phyloP scores from a whole-genome alignment of 2,113 vertebrate species.

The Brachyhypopomus occidentalis region DNA sequence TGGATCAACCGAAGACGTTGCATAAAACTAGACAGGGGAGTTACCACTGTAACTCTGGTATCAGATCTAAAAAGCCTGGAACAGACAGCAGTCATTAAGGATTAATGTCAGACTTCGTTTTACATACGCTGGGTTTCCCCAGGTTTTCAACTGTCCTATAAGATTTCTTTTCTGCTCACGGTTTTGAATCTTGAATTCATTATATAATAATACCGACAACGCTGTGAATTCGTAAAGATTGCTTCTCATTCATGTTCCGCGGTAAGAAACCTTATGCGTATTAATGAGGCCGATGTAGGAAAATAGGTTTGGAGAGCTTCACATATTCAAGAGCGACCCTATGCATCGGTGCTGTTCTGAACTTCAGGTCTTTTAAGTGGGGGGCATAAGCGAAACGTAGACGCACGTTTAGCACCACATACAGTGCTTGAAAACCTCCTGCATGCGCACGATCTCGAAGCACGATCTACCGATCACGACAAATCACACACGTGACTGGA shows the following conservation, averaged over 20 bases:
- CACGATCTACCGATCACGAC: conserved; percentile 20
- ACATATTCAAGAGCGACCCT: background rate
- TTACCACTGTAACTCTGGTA: conserved; percentile 43
- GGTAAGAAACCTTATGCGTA: background rate
- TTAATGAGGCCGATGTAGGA: background rate
- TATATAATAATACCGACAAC: background rate
- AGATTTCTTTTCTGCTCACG: too few relatives aligned
- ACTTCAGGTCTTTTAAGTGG: background rate
- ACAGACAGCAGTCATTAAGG: conserved; percentile 22
- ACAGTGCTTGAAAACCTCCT: background rate
- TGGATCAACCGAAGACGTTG: conserved; percentile 43
- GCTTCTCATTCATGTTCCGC: background rate
- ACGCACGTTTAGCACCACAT: background rate
- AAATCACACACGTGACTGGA: background rate
- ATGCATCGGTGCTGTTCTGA: background rate
- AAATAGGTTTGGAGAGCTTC: background rate
- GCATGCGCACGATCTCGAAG: background rate
- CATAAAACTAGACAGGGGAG: conserved; percentile 26
- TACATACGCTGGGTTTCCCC: background rate
- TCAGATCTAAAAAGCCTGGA: conserved; percentile 24
- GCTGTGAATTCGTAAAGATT: background rate
- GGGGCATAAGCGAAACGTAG: background rate
- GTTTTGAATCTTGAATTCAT: too few relatives aligned
- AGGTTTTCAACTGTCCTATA: background rate
- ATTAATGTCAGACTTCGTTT: conserved; percentile 24